These are phyloP conservation scores for Formica exsecta DNA, from an alignment of 1,140 invertebrate genomes.

Conservation along the genomic window DNA sequence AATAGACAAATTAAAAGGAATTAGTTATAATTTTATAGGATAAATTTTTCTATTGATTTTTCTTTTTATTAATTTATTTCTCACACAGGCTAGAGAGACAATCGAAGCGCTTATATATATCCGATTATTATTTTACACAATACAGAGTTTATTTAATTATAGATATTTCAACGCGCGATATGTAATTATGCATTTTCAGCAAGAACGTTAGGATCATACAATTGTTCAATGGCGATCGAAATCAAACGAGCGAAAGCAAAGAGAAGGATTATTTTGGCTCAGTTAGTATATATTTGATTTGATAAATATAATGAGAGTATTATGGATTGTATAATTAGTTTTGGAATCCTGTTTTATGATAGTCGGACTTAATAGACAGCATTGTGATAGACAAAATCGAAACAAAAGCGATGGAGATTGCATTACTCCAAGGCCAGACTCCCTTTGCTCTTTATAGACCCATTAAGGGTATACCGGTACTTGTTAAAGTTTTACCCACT, in stretches of 20 bases:
- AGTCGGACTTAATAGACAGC: slow-evolving; percentile 79
- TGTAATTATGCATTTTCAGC: slow-evolving; percentile 70
- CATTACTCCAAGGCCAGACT: slow-evolving; percentile 85
- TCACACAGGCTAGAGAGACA: neutral
- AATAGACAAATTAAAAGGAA: slow-evolving; percentile 4
- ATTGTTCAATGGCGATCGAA: slow-evolving; percentile 81
- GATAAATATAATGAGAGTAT: slow-evolving; percentile 8
- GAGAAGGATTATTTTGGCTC: slow-evolving; percentile 70
- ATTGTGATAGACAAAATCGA: slow-evolving; percentile 88
- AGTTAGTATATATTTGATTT: slow-evolving; percentile 65
- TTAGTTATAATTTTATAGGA: slow-evolving; percentile 4
- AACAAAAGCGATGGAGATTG: slow-evolving; percentile 88
- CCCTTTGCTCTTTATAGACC: slow-evolving; percentile 88
- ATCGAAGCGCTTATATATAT: slow-evolving; percentile 6
- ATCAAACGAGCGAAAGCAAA: slow-evolving; percentile 71
- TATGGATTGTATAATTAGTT: slow-evolving; percentile 47
- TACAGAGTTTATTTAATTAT: slow-evolving; percentile 38
- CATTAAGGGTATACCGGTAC: slow-evolving; percentile 87
- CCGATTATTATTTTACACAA: slow-evolving; percentile 11
- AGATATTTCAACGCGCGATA: slow-evolving; percentile 12
- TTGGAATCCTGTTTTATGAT: slow-evolving; percentile 15
- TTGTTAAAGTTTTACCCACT: slow-evolving; percentile 88
- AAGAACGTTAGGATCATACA: slow-evolving; percentile 85
- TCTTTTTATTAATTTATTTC: slow-evolving; percentile 22
- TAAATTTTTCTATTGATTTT: neutral